Conservation (phyloP, 2,113 vertebrate genomes). For the Takifugu flavidus region DNA sequence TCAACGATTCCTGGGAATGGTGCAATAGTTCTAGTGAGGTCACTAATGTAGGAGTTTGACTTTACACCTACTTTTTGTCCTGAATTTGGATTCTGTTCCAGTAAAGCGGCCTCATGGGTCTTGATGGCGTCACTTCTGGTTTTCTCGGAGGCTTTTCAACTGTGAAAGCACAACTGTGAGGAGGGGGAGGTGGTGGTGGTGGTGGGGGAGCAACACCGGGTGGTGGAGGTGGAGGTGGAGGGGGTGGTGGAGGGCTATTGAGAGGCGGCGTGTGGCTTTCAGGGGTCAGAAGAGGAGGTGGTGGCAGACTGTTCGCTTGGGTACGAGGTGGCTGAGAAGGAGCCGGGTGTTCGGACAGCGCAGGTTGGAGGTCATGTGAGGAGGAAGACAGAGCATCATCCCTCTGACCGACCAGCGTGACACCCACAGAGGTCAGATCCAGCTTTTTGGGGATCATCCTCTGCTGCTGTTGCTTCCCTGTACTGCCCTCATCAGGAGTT, state of each 20-base stretch:
- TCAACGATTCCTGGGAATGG: too few relatives aligned
- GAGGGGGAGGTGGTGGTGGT: slow-evolving; percentile 63
- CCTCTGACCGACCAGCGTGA: slow-evolving; percentile 64
- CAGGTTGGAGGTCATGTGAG: slow-evolving; percentile 1
- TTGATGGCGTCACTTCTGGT: slow-evolving; percentile 81
- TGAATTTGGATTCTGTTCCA: slow-evolving; percentile 94
- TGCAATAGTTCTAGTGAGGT: too few relatives aligned
- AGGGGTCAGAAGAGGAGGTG: slow-evolving; percentile 30
- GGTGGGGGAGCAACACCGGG: slow-evolving; percentile 34
- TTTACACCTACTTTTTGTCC: slow-evolving; percentile 79
- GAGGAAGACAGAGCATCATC: slow-evolving; percentile 59
- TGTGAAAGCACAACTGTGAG: slow-evolving; percentile 43
- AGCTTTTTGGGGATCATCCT: slow-evolving; percentile 81
- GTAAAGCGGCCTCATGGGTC: slow-evolving; percentile 94
- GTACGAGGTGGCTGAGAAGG: slow-evolving; percentile 22
- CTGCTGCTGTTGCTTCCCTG: slow-evolving; percentile 61
- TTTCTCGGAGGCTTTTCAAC: slow-evolving; percentile 80
- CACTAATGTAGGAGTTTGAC: neutral
- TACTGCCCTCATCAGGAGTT: slow-evolving; percentile 69
- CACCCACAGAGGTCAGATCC: slow-evolving; percentile 78
- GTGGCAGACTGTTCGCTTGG: slow-evolving; percentile 14
- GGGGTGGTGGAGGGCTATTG: slow-evolving; percentile 27
- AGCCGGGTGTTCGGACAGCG: slow-evolving; percentile 27
- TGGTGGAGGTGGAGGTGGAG: slow-evolving; percentile 39
- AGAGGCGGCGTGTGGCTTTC: slow-evolving; percentile 14